Percentiles rank a stretch among this genome's conserved stretches.
phyloP scores from a whole-genome alignment of 2,888 invertebrate genomes.

The Eurytoma adleriae region DNA sequence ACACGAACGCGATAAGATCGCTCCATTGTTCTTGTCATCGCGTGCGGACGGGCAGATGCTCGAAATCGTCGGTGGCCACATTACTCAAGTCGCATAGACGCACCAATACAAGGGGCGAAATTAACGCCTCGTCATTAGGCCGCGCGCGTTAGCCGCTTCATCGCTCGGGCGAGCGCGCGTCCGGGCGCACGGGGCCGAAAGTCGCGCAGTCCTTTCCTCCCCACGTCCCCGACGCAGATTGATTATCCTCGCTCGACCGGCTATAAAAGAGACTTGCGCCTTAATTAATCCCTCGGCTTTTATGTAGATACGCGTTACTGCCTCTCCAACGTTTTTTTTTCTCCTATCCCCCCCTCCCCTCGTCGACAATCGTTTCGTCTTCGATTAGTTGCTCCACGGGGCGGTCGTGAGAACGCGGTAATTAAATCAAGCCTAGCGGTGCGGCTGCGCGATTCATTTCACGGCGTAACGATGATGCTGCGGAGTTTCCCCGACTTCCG shows the following conservation, averaged over 20 bases:
- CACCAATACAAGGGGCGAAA: conserved; percentile 56
- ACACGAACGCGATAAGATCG: background rate
- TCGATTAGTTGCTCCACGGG: conserved; percentile 37
- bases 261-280: conserved; percentile 25
- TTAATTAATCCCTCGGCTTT: conserved; percentile 50
- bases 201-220: conserved; percentile 11
- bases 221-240: conserved; percentile 46
- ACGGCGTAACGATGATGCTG: conserved; percentile 21
- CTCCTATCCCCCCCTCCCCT: background rate
- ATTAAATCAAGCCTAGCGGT: conserved; percentile 45
- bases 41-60: conserved; percentile 25
- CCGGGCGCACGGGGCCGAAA: conserved; percentile 15
- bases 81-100: conserved; percentile 3
- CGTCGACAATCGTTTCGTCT: conserved; percentile 30
- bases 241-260: conserved; percentile 50
- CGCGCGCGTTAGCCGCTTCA: background rate
- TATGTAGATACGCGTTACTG: conserved; percentile 4
- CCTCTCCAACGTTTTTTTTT: background rate
- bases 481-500: conserved; percentile 12
- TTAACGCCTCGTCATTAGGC: conserved; percentile 67
- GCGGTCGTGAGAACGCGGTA: conserved; percentile 53
- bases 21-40: conserved; percentile 5
- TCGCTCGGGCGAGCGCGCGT: conserved; percentile 14
- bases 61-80: conserved; percentile 9
- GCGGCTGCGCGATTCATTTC: conserved; percentile 40